These are phyloP conservation scores for Subanguina moxae DNA, from an alignment of 1,140 invertebrate species.

Conservation along the genomic window DNA sequence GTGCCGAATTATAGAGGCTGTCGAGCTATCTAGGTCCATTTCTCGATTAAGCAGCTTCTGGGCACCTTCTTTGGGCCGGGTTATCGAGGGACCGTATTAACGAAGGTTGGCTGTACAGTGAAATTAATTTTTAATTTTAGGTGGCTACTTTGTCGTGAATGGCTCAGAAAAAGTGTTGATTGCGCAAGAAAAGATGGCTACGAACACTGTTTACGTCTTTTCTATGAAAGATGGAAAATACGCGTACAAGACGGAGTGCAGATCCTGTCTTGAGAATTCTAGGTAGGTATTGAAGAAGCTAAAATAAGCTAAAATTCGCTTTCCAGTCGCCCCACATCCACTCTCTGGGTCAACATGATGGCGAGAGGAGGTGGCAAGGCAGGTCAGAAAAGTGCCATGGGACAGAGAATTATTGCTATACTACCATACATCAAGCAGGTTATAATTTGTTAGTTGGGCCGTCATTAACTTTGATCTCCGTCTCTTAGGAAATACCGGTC, in stretches of 20 bases:
- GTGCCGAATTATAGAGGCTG: too few species aligned
- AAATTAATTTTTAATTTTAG: slow-evolving; percentile 78
- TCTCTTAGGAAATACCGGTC: slow-evolving; percentile 83
- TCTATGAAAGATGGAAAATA: slow-evolving; percentile 91
- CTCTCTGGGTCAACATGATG: slow-evolving; percentile 98
- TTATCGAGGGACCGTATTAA: too few species aligned
- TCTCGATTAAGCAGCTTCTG: too few species aligned
- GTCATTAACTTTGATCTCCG: too few species aligned
- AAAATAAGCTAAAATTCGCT: neutral
- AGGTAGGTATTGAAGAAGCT: slow-evolving; percentile 22
- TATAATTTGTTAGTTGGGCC: too few species aligned
- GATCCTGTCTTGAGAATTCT: slow-evolving; percentile 89
- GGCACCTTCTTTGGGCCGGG: too few species aligned
- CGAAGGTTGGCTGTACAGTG: too few species aligned
- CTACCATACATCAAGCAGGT: slow-evolving; percentile 88
- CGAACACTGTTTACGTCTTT: slow-evolving; percentile 98
- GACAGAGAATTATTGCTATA: slow-evolving; percentile 93
- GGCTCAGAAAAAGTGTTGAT: slow-evolving; percentile 92
- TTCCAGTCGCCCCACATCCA: slow-evolving; percentile 80
- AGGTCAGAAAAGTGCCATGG: slow-evolving; percentile 84
- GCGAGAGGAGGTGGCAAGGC: slow-evolving; percentile 71
- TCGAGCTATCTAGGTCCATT: too few species aligned
- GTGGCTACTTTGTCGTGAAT: slow-evolving; percentile 92
- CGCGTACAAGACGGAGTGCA: slow-evolving; percentile 90
- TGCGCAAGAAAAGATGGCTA: slow-evolving; percentile 99